A percentile compares a stretch with the other conserved stretches of the same genome.
phyloP scores from a whole-genome alignment of 2,797 vertebrate species.

The Threskiornis aethiopicus region DNA sequence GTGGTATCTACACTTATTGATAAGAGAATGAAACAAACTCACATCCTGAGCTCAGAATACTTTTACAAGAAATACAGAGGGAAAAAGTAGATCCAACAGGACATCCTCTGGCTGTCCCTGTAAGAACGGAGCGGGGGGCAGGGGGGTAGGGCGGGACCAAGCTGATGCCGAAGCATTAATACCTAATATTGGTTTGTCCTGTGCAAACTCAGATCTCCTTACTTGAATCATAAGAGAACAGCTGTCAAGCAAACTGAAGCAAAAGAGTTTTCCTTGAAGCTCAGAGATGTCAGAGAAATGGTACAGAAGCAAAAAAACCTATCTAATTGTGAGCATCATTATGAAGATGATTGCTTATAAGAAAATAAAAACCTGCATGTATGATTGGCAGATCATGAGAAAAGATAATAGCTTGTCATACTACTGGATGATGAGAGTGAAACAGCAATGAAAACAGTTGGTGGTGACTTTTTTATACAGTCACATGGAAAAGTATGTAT shows the following conservation, averaged over 20 bases:
- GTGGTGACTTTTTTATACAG: neutral
- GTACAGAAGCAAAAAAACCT: neutral
- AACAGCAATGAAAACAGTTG: neutral
- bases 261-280: neutral
- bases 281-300: neutral
- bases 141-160: neutral
- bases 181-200: neutral
- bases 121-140: neutral
- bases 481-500: neutral
- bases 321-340: neutral
- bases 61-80: neutral
- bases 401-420: conserved; percentile 1
- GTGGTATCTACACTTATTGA: neutral
- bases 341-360: neutral
- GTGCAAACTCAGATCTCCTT: neutral
- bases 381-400: neutral
- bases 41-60: neutral
- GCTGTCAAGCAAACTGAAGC: neutral
- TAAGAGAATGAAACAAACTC: neutral
- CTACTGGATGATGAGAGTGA: neutral
- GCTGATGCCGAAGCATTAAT: neutral
- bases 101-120: neutral
- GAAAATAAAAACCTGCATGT: neutral
- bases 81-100: neutral
- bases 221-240: neutral